Conservation (phyloP, 1,140 invertebrate species). For the Gyrodactylus bullatarudis region DNA sequence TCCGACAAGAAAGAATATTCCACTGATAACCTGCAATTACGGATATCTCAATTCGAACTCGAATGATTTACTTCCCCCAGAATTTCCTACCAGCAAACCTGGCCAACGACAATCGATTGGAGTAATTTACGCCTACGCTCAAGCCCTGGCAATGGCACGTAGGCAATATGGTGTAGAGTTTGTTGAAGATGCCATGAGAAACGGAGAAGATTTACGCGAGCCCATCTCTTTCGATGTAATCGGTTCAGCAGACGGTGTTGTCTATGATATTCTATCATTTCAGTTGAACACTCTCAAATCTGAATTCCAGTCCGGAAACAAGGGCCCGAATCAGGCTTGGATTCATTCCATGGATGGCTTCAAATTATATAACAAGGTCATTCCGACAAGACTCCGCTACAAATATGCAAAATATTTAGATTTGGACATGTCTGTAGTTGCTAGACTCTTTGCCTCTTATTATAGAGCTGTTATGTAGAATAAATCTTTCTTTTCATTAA, state of each 20-base stretch:
- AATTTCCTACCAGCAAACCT: neutral
- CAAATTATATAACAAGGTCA: neutral
- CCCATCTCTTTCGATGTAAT: neutral
- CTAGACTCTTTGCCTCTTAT: neutral
- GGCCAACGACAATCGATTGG: neutral
- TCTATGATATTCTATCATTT: neutral
- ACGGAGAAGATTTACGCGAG: neutral
- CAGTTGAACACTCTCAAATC: neutral
- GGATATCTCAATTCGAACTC: neutral
- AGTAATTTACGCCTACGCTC: neutral
- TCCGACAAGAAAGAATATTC: neutral
- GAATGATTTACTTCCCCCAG: neutral
- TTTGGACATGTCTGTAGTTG: neutral
- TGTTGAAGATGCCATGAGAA: neutral
- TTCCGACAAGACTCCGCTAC: neutral
- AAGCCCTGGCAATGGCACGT: neutral
- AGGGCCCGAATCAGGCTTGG: neutral
- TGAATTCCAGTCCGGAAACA: neutral
- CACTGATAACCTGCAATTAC: neutral
- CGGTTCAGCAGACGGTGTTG: neutral
- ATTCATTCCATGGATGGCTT: too few relatives aligned
- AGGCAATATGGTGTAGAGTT: neutral
- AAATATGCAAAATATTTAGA: neutral
- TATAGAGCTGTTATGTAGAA: neutral
- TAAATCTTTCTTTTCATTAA: neutral